phyloP scores from a whole-genome alignment of 37 sponge, comb jelly and placozoan species.

The Beroe forskalii region DNA sequence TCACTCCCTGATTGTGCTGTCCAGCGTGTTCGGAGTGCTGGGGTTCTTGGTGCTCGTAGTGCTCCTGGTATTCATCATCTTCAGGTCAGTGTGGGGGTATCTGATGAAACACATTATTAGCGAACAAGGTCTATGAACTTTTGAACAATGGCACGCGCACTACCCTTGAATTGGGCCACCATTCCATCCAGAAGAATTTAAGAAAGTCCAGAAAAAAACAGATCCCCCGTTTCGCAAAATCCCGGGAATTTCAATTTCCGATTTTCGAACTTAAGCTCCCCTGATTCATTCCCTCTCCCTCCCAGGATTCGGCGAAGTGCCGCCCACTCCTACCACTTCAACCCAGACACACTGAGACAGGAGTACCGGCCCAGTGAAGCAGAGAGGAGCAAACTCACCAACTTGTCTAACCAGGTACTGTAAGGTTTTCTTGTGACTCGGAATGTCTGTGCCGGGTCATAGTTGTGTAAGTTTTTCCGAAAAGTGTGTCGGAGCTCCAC shows the following conservation, averaged over 20 bases:
- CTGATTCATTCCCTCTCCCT: too few species aligned
- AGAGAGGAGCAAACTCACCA: conserved; percentile 24
- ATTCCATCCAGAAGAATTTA: too few species aligned
- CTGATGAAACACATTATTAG: too few species aligned
- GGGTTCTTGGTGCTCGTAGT: neutral
- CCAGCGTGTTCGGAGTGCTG: neutral
- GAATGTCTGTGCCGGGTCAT: neutral
- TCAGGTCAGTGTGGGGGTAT: too few species aligned
- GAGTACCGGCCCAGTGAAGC: conserved; percentile 39
- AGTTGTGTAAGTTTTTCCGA: neutral
- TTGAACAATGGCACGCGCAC: too few species aligned
- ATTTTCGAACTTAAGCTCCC: too few species aligned
- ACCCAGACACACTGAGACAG: conserved; percentile 23
- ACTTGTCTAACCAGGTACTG: conserved; percentile 4
- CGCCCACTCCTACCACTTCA: conserved; percentile 46
- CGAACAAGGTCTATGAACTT: too few species aligned
- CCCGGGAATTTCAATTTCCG: too few species aligned
- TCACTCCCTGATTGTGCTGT: neutral
- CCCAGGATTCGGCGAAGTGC: neutral
- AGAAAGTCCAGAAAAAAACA: too few species aligned
- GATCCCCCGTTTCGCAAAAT: too few species aligned
- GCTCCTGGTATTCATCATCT: neutral
- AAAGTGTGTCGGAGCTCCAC: neutral
- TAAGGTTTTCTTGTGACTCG: neutral
- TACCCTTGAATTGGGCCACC: too few species aligned